phyloP scores from a whole-genome alignment of 1,140 invertebrate genomes.

The Nautilus pompilius region DNA sequence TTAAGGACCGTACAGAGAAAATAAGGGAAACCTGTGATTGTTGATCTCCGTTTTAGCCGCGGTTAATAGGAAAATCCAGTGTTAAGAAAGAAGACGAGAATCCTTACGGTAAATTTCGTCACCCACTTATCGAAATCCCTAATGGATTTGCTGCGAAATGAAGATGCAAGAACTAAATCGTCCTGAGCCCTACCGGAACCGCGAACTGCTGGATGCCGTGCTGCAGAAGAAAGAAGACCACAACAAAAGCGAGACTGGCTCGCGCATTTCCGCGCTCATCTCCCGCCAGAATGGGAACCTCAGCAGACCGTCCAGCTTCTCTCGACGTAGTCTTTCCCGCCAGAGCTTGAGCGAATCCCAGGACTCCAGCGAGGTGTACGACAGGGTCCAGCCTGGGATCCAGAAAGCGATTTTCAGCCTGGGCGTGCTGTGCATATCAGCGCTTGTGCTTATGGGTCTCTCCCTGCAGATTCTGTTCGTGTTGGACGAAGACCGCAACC shows the following conservation, averaged over 20 bases:
- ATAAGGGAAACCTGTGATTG: too few species aligned
- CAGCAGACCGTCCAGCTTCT: constrained; percentile 8
- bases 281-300: constrained; percentile 7
- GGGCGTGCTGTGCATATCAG: constrained; percentile 15
- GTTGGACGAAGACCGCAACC: constrained; percentile 5
- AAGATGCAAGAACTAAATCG: constrained; percentile 2
- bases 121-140: too few species aligned
- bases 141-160: too few species aligned
- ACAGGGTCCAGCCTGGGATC: too few species aligned
- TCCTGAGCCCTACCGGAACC: neutral
- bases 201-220: constrained; percentile 2
- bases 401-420: constrained; percentile 23
- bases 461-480: constrained; percentile 18
- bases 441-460: constrained; percentile 14
- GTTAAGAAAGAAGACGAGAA: too few species aligned
- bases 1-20: too few species aligned
- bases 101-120: too few species aligned
- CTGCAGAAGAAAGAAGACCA: constrained; percentile 8
- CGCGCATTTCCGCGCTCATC: neutral
- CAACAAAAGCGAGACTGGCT: constrained; percentile 1
- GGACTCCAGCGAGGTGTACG: too few species aligned
- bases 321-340: constrained; percentile 6
- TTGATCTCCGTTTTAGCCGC: too few species aligned
- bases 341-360: constrained; percentile 2
- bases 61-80: too few species aligned